These are phyloP conservation scores for Lanius collurio DNA, from an alignment of 2,113 vertebrate genomes.

Conservation along the genomic window DNA sequence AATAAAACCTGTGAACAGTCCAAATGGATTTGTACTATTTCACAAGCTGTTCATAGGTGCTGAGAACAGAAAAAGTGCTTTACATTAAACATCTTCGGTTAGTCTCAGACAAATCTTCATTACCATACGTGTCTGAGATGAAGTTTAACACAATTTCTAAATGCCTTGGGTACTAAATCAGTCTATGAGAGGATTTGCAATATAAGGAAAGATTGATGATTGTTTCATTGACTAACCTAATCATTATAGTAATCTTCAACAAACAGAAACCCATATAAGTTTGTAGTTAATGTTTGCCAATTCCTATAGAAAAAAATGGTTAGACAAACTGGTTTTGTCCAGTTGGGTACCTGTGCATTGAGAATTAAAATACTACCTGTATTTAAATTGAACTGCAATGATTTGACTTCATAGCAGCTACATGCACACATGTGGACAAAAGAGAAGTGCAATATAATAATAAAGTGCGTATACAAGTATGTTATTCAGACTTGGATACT, in stretches of 20 bases:
- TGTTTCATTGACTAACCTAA: not conserved
- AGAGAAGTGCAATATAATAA: not conserved
- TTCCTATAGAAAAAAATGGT: not conserved
- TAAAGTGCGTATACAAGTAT: not conserved
- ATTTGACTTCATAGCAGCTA: not conserved
- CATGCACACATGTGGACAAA: not conserved
- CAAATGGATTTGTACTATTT: not conserved
- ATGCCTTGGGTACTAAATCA: not conserved
- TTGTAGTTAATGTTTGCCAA: not conserved
- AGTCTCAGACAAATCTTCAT: not conserved
- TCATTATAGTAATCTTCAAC: not conserved
- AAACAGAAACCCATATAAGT: not conserved
- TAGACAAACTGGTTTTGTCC: not conserved
- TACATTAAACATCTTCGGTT: not conserved
- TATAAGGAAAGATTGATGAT: not conserved
- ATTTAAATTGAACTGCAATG: not conserved
- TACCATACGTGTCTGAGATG: not conserved
- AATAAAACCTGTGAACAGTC: not conserved
- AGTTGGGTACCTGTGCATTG: not conserved
- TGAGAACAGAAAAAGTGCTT: not conserved
- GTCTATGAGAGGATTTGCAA: not conserved
- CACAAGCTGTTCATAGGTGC: not conserved
- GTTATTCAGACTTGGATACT: not conserved
- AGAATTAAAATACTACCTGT: not conserved
- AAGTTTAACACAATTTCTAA: not conserved